Evolutionary conservation across 2,113 vertebrate genomes (phyloP).

Genomic region (Leptosomus discolor): DNA sequence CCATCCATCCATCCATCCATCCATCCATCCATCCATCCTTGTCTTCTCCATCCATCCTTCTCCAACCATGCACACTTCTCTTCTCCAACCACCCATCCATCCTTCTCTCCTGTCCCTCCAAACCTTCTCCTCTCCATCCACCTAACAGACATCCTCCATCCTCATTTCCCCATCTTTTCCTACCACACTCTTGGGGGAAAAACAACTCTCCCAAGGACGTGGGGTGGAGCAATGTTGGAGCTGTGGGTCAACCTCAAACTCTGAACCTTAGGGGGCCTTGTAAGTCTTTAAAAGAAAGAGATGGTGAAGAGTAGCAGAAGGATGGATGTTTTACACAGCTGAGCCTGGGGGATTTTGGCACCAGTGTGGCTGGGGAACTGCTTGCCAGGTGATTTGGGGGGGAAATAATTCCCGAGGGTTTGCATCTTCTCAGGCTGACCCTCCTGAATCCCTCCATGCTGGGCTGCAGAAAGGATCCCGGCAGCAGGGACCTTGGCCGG

Average conservation of each 20-base stretch:
- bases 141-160: too few species aligned
- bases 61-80: not conserved
- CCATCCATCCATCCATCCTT: too few species aligned
- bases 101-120: not conserved
- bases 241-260: not conserved
- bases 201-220: not conserved
- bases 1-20: too few species aligned
- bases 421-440: not conserved
- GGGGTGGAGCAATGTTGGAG: not conserved
- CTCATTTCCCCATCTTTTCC: not conserved
- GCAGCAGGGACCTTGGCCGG: not conserved
- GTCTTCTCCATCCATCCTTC: not conserved
- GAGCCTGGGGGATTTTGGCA: not conserved
- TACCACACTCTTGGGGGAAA: not conserved
- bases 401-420: not conserved
- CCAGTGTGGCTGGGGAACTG: accelerated
- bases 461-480: not conserved
- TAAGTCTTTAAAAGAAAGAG: not conserved
- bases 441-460: not conserved
- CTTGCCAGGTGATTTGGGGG: not conserved
- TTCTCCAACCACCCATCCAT: too few species aligned
- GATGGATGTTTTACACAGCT: not conserved
- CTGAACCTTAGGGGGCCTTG: not conserved
- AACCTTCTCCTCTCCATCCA: not conserved
- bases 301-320: not conserved